Percentiles rank a stretch among this genome's conserved stretches.
Evolutionary conservation across 2,888 invertebrate genomes (phyloP).

Genomic region (Deroplatys truncata): DNA sequence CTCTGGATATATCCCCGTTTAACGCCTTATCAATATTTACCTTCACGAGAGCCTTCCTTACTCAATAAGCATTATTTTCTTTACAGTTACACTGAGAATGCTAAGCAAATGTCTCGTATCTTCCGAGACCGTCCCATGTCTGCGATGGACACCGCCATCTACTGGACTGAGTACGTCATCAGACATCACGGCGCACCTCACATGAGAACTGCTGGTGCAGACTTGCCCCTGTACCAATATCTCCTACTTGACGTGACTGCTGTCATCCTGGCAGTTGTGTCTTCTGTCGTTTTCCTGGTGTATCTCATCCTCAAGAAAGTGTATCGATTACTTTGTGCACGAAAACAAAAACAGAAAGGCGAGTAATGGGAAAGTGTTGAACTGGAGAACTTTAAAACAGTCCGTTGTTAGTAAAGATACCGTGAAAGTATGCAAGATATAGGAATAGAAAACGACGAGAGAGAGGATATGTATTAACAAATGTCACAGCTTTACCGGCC

Average conservation of each 20-base stretch:
- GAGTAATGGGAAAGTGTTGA: neutral
- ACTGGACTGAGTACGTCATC: conserved; percentile 64
- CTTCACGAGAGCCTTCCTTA: too few relatives aligned
- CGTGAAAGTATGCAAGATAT: too few relatives aligned
- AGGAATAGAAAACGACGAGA: too few relatives aligned
- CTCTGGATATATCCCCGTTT: too few relatives aligned
- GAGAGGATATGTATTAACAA: too few relatives aligned
- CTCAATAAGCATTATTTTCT: neutral
- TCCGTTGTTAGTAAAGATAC: too few relatives aligned
- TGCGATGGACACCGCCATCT: conserved; percentile 56
- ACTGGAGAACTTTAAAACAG: too few relatives aligned
- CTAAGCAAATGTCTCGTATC: conserved; percentile 41
- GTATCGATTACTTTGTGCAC: neutral
- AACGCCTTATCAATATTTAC: too few relatives aligned
- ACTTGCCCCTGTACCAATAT: conserved; percentile 45
- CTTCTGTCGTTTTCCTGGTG: neutral
- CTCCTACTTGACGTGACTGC: conserved; percentile 1
- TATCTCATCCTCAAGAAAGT: neutral
- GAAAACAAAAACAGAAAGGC: neutral
- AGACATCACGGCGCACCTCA: conserved; percentile 44
- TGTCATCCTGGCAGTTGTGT: conserved; percentile 34
- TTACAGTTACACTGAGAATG: conserved; percentile 36
- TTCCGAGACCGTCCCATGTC: conserved; percentile 54
- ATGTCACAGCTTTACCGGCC: too few relatives aligned
- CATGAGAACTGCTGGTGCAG: conserved; percentile 43